Evolutionary conservation across 2,113 vertebrate species (phyloP).

Genomic region (Alouatta palliata): DNA sequence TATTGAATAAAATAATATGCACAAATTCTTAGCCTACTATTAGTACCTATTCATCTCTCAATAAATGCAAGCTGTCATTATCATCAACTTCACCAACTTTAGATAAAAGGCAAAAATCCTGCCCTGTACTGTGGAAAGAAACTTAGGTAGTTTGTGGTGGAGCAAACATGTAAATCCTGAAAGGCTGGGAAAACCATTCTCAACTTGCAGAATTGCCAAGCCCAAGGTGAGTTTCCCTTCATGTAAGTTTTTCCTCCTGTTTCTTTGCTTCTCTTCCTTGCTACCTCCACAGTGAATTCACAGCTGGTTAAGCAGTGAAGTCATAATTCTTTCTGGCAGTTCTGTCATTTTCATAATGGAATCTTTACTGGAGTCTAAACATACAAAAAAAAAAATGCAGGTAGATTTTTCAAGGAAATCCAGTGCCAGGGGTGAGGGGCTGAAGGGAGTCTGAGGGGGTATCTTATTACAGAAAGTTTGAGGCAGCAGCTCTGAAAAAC

Average conservation of each 20-base stretch:
- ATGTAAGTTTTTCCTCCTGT: not conserved
- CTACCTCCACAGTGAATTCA: not conserved
- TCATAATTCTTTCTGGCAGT: constrained; percentile 39
- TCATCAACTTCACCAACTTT: not conserved
- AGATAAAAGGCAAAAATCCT: not conserved
- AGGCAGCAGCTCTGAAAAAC: not conserved
- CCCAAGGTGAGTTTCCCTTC: not conserved
- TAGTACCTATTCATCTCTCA: not conserved
- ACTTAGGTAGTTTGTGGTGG: not conserved
- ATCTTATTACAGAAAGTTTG: not conserved
- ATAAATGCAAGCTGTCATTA: not conserved
- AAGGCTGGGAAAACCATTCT: not conserved
- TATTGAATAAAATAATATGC: not conserved
- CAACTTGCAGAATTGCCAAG: not conserved
- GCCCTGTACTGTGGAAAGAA: not conserved
- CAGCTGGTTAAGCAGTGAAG: not conserved
- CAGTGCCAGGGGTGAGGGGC: fast-evolving
- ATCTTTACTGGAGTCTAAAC: not conserved
- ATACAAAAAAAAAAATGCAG: not conserved
- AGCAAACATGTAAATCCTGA: fast-evolving
- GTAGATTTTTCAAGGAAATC: constrained; percentile 38
- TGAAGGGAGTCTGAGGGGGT: too few species aligned
- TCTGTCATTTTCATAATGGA: constrained; percentile 32
- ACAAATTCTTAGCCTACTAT: not conserved
- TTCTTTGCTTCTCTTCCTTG: not conserved